Conservation (phyloP, 2,113 vertebrate species). For the Chionomys nivalis region DNA sequence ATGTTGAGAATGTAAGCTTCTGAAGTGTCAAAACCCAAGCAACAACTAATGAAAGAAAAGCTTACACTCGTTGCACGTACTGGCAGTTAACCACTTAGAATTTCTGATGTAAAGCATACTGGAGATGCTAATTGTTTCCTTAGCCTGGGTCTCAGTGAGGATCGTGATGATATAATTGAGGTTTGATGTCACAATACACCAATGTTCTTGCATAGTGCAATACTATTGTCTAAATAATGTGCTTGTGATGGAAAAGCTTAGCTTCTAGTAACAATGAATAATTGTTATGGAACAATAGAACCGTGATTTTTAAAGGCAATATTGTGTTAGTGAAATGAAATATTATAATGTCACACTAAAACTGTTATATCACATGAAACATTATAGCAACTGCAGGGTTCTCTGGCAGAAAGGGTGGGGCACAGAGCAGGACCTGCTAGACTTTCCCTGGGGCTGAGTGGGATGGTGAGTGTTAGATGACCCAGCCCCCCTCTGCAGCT, state of each 20-base stretch:
- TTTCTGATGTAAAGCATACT: neutral
- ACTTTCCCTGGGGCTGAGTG: too few species aligned
- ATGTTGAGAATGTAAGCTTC: neutral
- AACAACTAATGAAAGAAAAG: neutral
- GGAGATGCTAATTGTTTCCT: too few species aligned
- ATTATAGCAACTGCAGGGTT: neutral
- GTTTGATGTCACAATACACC: neutral
- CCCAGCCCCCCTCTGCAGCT: too few species aligned
- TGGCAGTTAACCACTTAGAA: neutral
- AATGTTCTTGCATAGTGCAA: too few species aligned
- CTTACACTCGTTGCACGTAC: neutral
- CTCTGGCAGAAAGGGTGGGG: too few species aligned
- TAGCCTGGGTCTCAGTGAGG: neutral
- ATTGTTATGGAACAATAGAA: neutral
- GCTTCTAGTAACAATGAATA: neutral
- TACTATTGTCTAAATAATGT: neutral
- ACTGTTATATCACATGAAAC: neutral
- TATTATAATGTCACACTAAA: neutral
- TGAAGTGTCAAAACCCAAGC: neutral
- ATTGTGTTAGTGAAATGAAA: neutral
- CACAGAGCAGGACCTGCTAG: too few species aligned
- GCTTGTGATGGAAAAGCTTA: neutral
- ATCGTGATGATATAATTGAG: neutral
- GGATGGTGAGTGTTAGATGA: too few species aligned
- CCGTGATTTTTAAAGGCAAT: neutral